Conservation (phyloP, 1,140 invertebrate genomes). For the Sitobion miscanthi region DNA sequence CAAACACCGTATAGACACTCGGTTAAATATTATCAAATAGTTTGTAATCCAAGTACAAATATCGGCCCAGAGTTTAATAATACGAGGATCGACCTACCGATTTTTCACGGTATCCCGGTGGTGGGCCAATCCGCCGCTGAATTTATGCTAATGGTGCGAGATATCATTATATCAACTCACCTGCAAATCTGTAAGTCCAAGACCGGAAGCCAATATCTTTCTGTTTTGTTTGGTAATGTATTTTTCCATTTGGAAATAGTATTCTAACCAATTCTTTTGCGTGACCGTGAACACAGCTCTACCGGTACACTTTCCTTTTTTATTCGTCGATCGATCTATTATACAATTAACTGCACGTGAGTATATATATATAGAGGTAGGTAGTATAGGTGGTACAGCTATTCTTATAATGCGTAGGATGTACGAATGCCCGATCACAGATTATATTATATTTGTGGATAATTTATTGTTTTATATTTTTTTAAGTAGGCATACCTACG, state of each 20-base stretch:
- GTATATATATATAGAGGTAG: too few relatives aligned
- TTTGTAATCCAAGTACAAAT: too few relatives aligned
- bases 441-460: background rate
- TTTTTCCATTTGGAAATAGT: conserved; percentile 95
- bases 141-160: background rate
- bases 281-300: conserved; percentile 92
- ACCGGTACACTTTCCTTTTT: conserved; percentile 57
- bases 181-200: conserved; percentile 94
- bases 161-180: conserved; percentile 64
- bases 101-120: too few relatives aligned
- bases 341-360: background rate
- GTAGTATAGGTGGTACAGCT: too few relatives aligned
- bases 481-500: background rate
- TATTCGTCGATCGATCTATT: conserved; percentile 6
- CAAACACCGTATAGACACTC: too few relatives aligned
- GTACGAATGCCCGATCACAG: background rate
- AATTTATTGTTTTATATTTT: background rate
- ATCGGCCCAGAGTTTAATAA: too few relatives aligned
- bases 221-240: conserved; percentile 98
- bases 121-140: too few relatives aligned
- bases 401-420: background rate
- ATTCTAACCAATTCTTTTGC: conserved; percentile 92
- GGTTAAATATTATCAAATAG: too few relatives aligned
- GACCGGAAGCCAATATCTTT: conserved; percentile 92
- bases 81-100: too few relatives aligned